Evolutionary conservation across 2,888 invertebrate genomes (phyloP).

Genomic region (Calliphora vomitoria): DNA sequence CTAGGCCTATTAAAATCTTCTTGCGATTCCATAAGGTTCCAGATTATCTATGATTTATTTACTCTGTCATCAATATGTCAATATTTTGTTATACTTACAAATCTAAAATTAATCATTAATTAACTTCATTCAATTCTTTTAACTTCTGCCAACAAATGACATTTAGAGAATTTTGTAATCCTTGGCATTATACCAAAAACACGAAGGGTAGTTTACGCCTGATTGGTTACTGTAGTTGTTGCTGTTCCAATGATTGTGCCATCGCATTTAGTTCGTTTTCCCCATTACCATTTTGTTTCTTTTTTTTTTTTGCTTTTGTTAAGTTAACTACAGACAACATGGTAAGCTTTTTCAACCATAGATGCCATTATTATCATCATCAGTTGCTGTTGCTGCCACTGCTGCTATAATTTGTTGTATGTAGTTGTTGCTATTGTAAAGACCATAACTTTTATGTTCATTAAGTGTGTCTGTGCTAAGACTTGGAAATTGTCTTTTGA

Average conservation of each 20-base stretch:
- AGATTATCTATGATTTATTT: no score
- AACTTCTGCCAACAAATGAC: slow-evolving; percentile 46
- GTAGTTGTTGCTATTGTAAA: slow-evolving; percentile 65
- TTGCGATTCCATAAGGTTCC: no score
- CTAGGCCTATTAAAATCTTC: no score
- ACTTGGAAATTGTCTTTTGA: slow-evolving; percentile 85
- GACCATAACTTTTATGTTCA: slow-evolving; percentile 74
- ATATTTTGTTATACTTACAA: no score
- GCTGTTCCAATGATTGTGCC: slow-evolving; percentile 76
- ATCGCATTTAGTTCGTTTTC: slow-evolving; percentile 56
- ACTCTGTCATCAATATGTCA: no score
- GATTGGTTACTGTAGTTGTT: slow-evolving; percentile 65
- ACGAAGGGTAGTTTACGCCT: slow-evolving; percentile 72
- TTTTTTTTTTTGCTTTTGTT: slow-evolving; percentile 78
- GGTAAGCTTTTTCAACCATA: slow-evolving; percentile 66
- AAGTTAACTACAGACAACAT: slow-evolving; percentile 64
- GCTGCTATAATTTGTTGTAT: slow-evolving; percentile 45
- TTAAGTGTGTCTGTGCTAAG: slow-evolving; percentile 84
- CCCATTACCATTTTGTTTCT: neutral
- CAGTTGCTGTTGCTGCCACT: slow-evolving; percentile 71
- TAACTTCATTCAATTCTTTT: slow-evolving; percentile 25
- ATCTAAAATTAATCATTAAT: neutral
- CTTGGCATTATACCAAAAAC: slow-evolving; percentile 63
- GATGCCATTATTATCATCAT: slow-evolving; percentile 76
- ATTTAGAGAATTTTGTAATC: slow-evolving; percentile 66